phyloP scores from a whole-genome alignment of 2,113 vertebrate species.

The Oenanthe oenanthe region DNA sequence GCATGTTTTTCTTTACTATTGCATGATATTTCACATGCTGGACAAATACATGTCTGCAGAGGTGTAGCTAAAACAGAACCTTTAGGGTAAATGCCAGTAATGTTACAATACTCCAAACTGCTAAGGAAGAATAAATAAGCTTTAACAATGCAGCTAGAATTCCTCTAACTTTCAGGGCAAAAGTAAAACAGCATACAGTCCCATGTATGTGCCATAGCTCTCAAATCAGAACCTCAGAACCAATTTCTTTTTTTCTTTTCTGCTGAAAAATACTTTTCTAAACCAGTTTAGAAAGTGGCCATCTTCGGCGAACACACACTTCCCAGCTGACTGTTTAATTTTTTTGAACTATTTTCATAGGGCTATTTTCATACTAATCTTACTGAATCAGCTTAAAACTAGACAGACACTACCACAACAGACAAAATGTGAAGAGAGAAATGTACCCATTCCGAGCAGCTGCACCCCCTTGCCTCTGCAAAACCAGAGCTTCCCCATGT shows the following conservation, averaged over 20 bases:
- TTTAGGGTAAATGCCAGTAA: background rate
- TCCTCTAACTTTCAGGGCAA: background rate
- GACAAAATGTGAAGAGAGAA: fast-evolving
- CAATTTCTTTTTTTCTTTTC: fast-evolving
- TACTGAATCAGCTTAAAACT: background rate
- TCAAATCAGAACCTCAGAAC: background rate
- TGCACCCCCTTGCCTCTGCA: background rate
- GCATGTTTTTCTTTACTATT: background rate
- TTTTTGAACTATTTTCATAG: background rate
- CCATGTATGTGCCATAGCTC: background rate
- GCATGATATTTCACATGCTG: background rate
- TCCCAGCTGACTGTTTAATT: background rate
- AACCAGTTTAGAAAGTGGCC: background rate
- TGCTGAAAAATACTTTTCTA: fast-evolving
- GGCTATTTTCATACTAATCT: background rate
- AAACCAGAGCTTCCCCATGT: background rate
- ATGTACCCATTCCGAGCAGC: background rate
- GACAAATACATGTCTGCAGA: background rate
- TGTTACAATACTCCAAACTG: background rate
- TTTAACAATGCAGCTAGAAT: background rate
- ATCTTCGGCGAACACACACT: background rate
- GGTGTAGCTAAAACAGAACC: background rate
- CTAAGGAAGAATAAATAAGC: background rate
- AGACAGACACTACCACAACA: background rate
- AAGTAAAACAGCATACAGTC: background rate